A percentile compares a stretch with the other conserved stretches of the same genome.
phyloP scores from a whole-genome alignment of 2,888 invertebrate species.

The Rhagium mordax region DNA sequence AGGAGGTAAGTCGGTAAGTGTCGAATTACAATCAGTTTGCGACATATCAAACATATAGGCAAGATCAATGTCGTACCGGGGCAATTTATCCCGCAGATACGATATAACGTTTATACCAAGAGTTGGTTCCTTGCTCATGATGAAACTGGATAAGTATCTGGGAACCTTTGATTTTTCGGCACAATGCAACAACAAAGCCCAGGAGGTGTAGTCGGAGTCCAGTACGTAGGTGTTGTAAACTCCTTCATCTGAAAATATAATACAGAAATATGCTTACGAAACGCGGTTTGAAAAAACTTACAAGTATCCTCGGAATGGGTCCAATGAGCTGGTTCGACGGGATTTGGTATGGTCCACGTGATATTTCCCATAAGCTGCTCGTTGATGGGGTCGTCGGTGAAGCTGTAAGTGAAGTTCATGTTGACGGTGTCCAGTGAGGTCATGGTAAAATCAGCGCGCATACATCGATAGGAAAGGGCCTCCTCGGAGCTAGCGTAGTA shows the following conservation, averaged over 20 bases:
- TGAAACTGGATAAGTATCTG: constrained; percentile 87
- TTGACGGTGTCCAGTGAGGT: constrained; percentile 78
- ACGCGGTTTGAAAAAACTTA: constrained; percentile 72
- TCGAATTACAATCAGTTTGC: constrained; percentile 78
- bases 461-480: constrained; percentile 87
- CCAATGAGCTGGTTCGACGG: constrained; percentile 86
- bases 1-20: constrained; percentile 64
- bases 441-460: constrained; percentile 82
- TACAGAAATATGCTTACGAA: too few species aligned
- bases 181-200: constrained; percentile 88
- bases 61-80: constrained; percentile 87
- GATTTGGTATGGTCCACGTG: constrained; percentile 86
- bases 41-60: constrained; percentile 88
- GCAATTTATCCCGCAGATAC: constrained; percentile 83
- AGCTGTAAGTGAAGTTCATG: constrained; percentile 92
- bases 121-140: constrained; percentile 78
- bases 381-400: constrained; percentile 86
- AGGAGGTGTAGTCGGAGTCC: constrained; percentile 87
- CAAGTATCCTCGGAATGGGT: constrained; percentile 89
- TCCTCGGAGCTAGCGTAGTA: constrained; percentile 93
- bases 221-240: constrained; percentile 90
- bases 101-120: constrained; percentile 81
- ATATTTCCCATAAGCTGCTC: constrained; percentile 88
- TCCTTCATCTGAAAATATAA: constrained; percentile 79
- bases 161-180: constrained; percentile 87